Conservation (phyloP, 1,140 invertebrate species). For the Drosophila mojavensis region DNA sequence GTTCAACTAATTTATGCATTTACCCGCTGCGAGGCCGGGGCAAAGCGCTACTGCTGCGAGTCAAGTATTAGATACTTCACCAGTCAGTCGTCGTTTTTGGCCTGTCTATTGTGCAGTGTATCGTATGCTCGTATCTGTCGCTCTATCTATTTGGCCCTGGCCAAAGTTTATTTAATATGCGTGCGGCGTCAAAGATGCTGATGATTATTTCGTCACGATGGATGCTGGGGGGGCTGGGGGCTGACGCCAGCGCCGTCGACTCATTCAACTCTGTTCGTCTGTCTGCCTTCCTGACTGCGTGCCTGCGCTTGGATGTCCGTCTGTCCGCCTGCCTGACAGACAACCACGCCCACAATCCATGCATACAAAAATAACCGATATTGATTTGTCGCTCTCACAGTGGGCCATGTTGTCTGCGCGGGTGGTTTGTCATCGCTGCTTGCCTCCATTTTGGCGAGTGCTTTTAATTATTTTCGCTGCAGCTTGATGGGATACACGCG, state of each 20-base stretch:
- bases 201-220: slow-evolving; percentile 72
- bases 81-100: slow-evolving; percentile 27
- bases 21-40: slow-evolving; percentile 3
- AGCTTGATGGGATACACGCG: slow-evolving; percentile 51
- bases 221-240: neutral
- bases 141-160: slow-evolving; percentile 16
- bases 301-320: neutral
- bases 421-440: slow-evolving; percentile 32
- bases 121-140: slow-evolving; percentile 34
- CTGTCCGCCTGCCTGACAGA: slow-evolving; percentile 12
- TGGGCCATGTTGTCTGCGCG: neutral
- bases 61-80: slow-evolving; percentile 61
- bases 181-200: slow-evolving; percentile 78
- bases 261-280: slow-evolving; percentile 6
- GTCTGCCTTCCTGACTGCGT: slow-evolving; percentile 10
- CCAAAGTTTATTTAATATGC: slow-evolving; percentile 79
- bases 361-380: slow-evolving; percentile 83
- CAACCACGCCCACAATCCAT: slow-evolving; percentile 72
- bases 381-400: slow-evolving; percentile 69
- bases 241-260: neutral
- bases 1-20: slow-evolving; percentile 50
- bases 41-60: neutral
- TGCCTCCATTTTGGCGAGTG: slow-evolving; percentile 54
- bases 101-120: slow-evolving; percentile 39
- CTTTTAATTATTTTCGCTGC: slow-evolving; percentile 77